These are phyloP conservation scores for Lottia gigantea DNA, from an alignment of 2,888 invertebrate genomes.

Conservation along the genomic window DNA sequence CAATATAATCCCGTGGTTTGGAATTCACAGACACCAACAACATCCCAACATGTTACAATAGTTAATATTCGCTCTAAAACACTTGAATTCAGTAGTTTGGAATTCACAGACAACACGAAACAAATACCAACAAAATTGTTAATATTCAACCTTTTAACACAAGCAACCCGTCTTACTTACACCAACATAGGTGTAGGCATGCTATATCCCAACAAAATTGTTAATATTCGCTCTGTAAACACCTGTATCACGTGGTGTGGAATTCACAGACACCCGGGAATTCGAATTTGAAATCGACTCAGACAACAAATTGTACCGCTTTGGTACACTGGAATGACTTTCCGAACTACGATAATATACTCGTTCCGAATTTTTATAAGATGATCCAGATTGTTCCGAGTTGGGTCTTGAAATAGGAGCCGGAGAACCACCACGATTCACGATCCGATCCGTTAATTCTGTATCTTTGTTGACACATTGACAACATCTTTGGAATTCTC, in stretches of 20 bases:
- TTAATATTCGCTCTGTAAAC: conserved; percentile 38
- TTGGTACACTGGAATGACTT: neutral
- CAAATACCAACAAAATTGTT: no score
- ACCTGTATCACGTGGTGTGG: conserved; percentile 15
- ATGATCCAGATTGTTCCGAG: conserved; percentile 16
- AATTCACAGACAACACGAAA: no score
- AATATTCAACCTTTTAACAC: neutral
- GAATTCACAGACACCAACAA: no score
- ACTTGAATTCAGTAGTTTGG: no score
- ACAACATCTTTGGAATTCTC: conserved; percentile 57
- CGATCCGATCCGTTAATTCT: conserved; percentile 19
- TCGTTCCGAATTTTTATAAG: conserved; percentile 15
- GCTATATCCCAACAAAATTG: conserved; percentile 32
- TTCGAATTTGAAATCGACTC: neutral
- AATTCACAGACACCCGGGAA: conserved; percentile 10
- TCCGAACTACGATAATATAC: conserved; percentile 16
- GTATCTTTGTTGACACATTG: conserved; percentile 39
- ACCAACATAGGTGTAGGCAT: no score
- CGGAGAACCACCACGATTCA: conserved; percentile 13
- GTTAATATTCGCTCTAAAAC: no score
- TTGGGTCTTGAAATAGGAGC: neutral
- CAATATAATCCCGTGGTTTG: no score
- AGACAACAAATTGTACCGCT: neutral
- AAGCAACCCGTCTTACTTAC: no score
- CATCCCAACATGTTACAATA: no score